Evolutionary conservation across 2,113 vertebrate species (phyloP).

Genomic region (Pelvicachromis taeniatus): DNA sequence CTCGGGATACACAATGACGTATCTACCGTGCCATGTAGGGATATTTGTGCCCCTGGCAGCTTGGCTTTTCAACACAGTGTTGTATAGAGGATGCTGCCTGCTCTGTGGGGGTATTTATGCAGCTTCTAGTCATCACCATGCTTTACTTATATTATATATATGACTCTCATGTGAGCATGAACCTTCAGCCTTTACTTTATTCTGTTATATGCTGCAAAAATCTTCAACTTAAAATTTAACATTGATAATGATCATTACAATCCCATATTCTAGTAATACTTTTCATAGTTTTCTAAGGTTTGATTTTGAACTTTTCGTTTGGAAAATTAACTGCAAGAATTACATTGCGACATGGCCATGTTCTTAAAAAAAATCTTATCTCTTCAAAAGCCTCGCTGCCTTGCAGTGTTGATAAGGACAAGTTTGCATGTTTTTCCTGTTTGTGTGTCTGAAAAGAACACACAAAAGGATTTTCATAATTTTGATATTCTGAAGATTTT

Average conservation of each 20-base stretch:
- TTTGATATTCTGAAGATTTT: conserved; percentile 20
- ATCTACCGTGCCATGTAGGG: conserved; percentile 20
- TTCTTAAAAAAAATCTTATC: conserved; percentile 32
- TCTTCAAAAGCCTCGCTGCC: not conserved
- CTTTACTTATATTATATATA: not conserved
- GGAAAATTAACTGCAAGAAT: not conserved
- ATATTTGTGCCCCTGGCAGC: conserved; percentile 10
- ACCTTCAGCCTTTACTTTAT: not conserved
- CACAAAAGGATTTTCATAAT: conserved; percentile 7
- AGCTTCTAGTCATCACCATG: not conserved
- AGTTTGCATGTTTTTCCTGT: conserved; percentile 1
- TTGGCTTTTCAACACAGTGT: conserved; percentile 9
- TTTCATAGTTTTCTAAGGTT: not conserved
- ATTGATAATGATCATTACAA: not conserved
- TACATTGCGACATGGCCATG: not conserved
- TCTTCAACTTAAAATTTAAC: not conserved
- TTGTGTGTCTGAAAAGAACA: conserved; percentile 5
- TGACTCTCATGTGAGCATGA: not conserved
- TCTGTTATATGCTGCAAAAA: not conserved
- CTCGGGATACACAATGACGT: conserved; percentile 4
- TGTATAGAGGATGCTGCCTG: not conserved
- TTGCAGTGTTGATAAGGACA: conserved; percentile 19
- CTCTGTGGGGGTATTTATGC: not conserved
- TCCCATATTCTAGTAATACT: not conserved
- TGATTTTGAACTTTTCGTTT: not conserved